phyloP scores from a whole-genome alignment of 2,797 vertebrate species.

The Pogoniulus pusillus region DNA sequence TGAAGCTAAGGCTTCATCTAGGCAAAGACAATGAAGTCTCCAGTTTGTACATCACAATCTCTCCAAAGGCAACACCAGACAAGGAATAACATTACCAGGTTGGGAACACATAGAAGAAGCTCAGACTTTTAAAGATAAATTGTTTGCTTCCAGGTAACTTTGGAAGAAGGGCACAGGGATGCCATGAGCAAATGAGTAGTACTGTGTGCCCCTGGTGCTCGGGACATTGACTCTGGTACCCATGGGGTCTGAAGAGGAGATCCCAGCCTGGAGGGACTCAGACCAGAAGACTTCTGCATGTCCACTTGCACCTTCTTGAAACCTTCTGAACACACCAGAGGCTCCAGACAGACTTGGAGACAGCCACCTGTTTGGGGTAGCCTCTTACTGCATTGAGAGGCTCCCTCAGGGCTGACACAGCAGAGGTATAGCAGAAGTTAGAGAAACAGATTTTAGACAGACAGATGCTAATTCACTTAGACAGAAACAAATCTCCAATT shows the following conservation, averaged over 20 bases:
- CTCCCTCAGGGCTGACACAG: neutral
- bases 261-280: neutral
- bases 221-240: neutral
- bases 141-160: neutral
- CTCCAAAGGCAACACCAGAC: neutral
- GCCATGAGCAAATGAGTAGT: fast-evolving
- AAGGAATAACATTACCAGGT: neutral
- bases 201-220: neutral
- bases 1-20: neutral
- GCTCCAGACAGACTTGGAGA: neutral
- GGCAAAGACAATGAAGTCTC: neutral
- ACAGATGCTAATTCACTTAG: constrained; percentile 22
- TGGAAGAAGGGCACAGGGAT: neutral
- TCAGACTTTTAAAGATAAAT: neutral
- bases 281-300: neutral
- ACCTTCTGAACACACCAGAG: neutral
- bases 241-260: fast-evolving
- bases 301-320: neutral
- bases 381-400: neutral
- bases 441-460: constrained; percentile 18
- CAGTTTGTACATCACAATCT: neutral
- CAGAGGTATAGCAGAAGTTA: constrained; percentile 26
- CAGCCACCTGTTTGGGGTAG: neutral
- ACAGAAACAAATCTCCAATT: constrained; percentile 54
- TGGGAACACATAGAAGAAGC: neutral